Percentiles rank a stretch among this genome's conserved stretches.
Conservation (phyloP, 2,113 vertebrate genomes). For the Carettochelys insculpta region DNA sequence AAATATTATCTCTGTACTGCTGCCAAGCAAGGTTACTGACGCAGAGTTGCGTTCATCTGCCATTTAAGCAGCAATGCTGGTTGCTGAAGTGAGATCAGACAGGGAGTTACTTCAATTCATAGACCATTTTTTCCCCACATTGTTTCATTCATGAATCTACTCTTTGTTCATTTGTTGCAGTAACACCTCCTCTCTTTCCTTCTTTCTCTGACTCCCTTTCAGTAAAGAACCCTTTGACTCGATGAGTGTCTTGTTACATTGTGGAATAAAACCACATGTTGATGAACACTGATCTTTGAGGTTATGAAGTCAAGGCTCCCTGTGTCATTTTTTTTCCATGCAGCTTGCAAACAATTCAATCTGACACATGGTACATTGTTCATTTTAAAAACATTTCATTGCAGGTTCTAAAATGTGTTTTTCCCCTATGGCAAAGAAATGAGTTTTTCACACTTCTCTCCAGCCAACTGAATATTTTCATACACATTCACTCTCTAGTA, state of each 20-base stretch:
- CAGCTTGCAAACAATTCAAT: background rate
- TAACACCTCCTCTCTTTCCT: background rate
- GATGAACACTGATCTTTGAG: background rate
- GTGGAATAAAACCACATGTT: background rate
- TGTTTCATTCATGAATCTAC: background rate
- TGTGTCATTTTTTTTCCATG: background rate
- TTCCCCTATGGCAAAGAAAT: background rate
- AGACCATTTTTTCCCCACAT: background rate
- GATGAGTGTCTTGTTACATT: background rate
- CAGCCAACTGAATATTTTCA: background rate
- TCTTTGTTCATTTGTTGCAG: background rate
- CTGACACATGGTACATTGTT: background rate
- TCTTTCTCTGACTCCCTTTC: background rate
- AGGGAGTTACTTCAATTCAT: background rate
- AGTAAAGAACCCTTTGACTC: background rate
- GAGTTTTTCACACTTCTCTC: background rate
- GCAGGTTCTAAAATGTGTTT: background rate
- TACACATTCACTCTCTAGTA: background rate
- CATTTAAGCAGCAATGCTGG: background rate
- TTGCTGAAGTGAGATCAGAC: background rate
- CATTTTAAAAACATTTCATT: background rate
- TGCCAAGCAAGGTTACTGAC: background rate
- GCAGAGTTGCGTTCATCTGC: conserved; percentile 22
- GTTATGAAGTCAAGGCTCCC: background rate
- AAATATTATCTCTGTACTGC: conserved; percentile 48